Conservation (phyloP, 2,797 vertebrate genomes). For the Rhinatrema bivittatum region DNA sequence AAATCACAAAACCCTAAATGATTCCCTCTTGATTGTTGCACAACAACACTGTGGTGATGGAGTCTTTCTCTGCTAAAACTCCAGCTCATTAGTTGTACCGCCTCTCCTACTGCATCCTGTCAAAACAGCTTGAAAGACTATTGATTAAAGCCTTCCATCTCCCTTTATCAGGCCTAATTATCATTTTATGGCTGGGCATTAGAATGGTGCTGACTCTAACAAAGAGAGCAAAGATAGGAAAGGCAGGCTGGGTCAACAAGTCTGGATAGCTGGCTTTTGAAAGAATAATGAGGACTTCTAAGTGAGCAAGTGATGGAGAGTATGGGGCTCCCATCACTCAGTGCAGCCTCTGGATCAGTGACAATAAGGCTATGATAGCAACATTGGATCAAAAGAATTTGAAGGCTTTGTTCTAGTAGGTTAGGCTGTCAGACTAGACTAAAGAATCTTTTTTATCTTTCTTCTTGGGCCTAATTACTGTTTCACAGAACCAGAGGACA, state of each 20-base stretch:
- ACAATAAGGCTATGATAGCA: background rate
- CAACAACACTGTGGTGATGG: constrained; percentile 2
- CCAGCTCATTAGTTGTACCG: constrained; percentile 18
- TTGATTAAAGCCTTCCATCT: constrained; percentile 36
- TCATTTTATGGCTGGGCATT: constrained; percentile 18
- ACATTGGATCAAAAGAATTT: background rate
- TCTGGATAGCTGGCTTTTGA: background rate
- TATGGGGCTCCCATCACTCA: background rate
- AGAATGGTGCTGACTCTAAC: constrained; percentile 6
- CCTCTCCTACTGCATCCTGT: constrained; percentile 13
- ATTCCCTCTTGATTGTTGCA: constrained; percentile 6
- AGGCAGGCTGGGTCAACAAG: background rate
- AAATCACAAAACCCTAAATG: constrained; percentile 3
- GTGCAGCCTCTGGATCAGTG: accelerated
- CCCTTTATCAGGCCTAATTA: constrained; percentile 30
- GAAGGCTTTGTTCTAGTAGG: background rate
- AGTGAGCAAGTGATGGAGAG: background rate
- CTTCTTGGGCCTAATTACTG: background rate
- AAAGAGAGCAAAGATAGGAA: background rate
- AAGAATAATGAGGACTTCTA: background rate
- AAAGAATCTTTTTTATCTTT: background rate
- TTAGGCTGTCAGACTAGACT: background rate
- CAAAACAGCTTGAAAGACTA: constrained; percentile 24
- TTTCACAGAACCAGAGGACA: background rate
- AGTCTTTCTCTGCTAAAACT: background rate